phyloP scores from a whole-genome alignment of 1,140 invertebrate genomes.

The Drosophila santomea region DNA sequence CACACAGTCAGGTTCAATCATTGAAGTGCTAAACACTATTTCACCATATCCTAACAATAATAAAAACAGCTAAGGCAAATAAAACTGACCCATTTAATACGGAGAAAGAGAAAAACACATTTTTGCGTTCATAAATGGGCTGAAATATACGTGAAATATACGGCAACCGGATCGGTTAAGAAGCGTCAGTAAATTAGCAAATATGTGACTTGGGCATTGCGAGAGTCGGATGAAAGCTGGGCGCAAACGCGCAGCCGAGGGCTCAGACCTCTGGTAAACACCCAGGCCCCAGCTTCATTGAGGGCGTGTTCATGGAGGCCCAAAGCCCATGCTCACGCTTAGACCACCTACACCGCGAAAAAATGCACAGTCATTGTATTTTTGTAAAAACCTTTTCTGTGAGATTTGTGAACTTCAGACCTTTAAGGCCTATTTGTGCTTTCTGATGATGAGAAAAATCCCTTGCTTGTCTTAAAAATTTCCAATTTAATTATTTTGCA shows the following conservation, averaged over 20 bases:
- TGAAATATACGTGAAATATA: constrained; percentile 51
- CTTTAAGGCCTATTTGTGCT: not conserved
- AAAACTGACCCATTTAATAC: constrained; percentile 56
- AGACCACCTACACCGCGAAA: not conserved
- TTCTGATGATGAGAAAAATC: too few relatives aligned
- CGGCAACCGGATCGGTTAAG: constrained; percentile 69
- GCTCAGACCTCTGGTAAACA: constrained; percentile 46
- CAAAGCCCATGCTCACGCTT: constrained; percentile 14
- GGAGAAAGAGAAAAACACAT: constrained; percentile 41
- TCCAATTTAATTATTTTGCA: not conserved
- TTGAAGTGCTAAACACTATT: constrained; percentile 68
- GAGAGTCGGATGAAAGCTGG: constrained; percentile 71
- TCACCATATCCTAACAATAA: constrained; percentile 41
- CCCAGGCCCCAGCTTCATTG: constrained; percentile 22
- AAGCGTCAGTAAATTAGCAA: constrained; percentile 79
- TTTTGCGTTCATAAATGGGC: constrained; percentile 47
- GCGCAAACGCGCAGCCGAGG: constrained; percentile 25
- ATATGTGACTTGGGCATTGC: constrained; percentile 58
- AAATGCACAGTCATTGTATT: not conserved
- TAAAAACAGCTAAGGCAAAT: constrained; percentile 31
- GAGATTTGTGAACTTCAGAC: not conserved
- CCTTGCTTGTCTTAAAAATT: not conserved
- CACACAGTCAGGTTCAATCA: constrained; percentile 51
- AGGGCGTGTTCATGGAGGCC: constrained; percentile 51
- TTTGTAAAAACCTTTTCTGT: not conserved